Conservation (phyloP, 2,888 invertebrate genomes). For the Archips crataeganus region DNA sequence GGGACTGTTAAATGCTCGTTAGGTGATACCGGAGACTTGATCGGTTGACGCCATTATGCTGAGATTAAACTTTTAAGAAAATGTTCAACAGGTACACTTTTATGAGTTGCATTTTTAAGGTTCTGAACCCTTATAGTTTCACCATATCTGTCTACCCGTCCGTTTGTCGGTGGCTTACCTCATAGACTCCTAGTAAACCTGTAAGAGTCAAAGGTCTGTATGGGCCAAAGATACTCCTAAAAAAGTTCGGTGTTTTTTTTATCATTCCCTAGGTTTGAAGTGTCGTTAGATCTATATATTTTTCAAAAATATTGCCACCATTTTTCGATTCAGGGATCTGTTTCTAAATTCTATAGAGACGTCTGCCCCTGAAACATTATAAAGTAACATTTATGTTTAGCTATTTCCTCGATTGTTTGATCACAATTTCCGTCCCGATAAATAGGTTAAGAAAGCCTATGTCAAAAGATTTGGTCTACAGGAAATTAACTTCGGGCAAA, state of each 20-base stretch:
- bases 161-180: no score
- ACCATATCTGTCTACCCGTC: no score
- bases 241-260: no score
- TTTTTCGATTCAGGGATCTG: no score
- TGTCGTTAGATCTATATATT: no score
- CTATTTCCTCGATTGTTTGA: conserved; percentile 26
- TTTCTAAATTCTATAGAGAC: background rate
- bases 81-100: conserved; percentile 10
- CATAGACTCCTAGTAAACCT: no score
- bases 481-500: conserved; percentile 54
- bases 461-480: conserved; percentile 48
- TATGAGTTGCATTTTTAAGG: no score
- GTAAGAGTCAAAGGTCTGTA: no score
- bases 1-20: conserved; percentile 39
- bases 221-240: no score
- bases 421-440: conserved; percentile 47
- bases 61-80: conserved; percentile 33
- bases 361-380: background rate
- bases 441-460: conserved; percentile 44
- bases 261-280: no score
- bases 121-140: no score
- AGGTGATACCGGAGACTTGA: conserved; percentile 33
- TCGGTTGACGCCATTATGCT: conserved; percentile 34
- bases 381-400: conserved; percentile 20
- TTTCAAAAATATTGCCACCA: no score